Base-by-base conservation (phyloP, 1,140 invertebrate species). In the Papilio helenus region DNA sequence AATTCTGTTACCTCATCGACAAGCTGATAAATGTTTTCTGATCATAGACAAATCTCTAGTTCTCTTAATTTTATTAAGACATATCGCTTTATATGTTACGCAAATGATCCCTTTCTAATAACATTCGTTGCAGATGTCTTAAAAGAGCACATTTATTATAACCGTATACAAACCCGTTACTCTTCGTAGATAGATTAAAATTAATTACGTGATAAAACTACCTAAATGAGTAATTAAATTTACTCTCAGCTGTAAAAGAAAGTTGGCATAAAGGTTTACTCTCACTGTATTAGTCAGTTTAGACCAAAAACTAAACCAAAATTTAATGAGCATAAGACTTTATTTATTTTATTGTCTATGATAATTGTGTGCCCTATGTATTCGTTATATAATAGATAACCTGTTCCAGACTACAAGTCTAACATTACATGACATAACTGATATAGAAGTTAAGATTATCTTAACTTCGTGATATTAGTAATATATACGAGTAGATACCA, bases 351-450 rank as follows among this genome's bases (percentile, higher is more conserved):
- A 55, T 9, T 55, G 61, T 34, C 61, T 68, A 29, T 26, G 3
- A 26, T 61, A 3, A 61, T 61, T 61, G 9, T 26, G 10, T 61
- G 58, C 58, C 58, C 26, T 29, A 29, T 68, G 26, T 68, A 4
- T 34, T 14, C 5, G 20, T 68, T 68, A 68, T n/a, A 1, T n/a
- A 34, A 68, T 29, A 68, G 1, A 68, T 16, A 68, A 68, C 61
- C 26, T 29, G 61, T 68, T 68, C 26, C 26, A 29, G 29, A 14
- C 26, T 34, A 5, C 61, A 18, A 68, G 26, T 68, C 26, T 68
- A 68, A 68, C 61, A 68, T 68, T 29, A 65, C 61, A 29, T 68
- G 61, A 68, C 61, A 68, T 68, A 68, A 68, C 26, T 68, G 12
- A 29, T 29, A 68, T 68, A 26, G 61, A 65, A 65, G 3, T n/a